Base-by-base conservation (phyloP, 2,797 vertebrate species). In the Melanotaenia maccullochi region DNA sequence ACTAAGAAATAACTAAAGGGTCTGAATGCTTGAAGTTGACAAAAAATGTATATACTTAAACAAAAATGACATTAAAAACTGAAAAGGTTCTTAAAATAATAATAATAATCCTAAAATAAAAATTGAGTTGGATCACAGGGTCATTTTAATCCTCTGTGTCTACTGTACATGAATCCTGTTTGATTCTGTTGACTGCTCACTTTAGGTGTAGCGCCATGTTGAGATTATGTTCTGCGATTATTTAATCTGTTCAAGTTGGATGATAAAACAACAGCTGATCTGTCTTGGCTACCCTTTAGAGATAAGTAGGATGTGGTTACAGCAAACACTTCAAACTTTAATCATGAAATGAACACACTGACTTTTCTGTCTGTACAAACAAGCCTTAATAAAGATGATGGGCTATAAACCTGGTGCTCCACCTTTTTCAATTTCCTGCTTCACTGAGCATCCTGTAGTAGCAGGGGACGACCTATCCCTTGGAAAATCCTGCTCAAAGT, bases 361-460 rank as follows among this genome's bases (percentile, higher is more conserved):
- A 85, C 85, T 81, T 88, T 89, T 83, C 79, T 88, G 88, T 93
- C 91, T 85, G 82, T 69, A 79, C 88, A 93, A 94, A 94, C 93
- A 91, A 94, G 93, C 80, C 92, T 90, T 93, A 92, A 93, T 93
- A 93, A 90, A 81, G 76, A 75, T 82, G 84, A 92, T 82, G 82
- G 85, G 70, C 88, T 75, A 86, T 91, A 91, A 93, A 94, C 90
- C 87, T 77, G 52, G 57, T 54, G 60, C 71, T 79, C 78, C 81
- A 85, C 85, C 68, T 84, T 93, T 94, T 94, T 92, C 91, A 94
- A 95, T 95, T 95, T 95, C 79, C 88, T 89, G 91, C 93, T 85
- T 88, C 77, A 56, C 56, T 89, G 92, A 86, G 79, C 90, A 90
- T 85, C 89, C 87, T 73, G 72, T 76, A 73, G 87, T 83, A 81